Base-by-base conservation (phyloP, 2,888 invertebrate species). In the Achlya flavicornis region DNA sequence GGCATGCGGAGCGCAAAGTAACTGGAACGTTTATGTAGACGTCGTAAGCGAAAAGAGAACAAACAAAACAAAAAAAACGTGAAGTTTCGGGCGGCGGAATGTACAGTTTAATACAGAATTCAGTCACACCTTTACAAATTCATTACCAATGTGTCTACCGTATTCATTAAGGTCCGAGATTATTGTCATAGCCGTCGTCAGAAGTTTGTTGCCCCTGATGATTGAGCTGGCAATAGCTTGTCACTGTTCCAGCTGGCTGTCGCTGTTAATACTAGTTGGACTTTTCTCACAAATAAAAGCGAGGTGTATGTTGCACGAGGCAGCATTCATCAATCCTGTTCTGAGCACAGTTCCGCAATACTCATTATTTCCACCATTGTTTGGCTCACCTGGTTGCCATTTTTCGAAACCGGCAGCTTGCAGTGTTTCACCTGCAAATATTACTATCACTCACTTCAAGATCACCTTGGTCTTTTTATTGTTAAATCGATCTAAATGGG, bases 21-120 rank as follows among this genome's bases (percentile, higher is more conserved):
- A 86, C 82, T 74, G 77, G 69, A 78, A 84, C 79, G 81, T 83
- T 80, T 67, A 74, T 41, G 71, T 76, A 83, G 82, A 89, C 86
- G 83, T 84, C 70, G 81, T 77, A 90, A 91, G 91, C 92, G 89
- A 91, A 89, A 90, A 90, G 90, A 88, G 89, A 91, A 90, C 87
- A 87, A 90, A 91, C 89, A 90, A 89, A 91, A 92, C 87, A 89
- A 90, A 83, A 90, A 92, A 91, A 91, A 91, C 88, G 75, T 82
- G 90, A 91, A 91, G 89, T 90, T 84, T 75, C 80, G 81, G 83
- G 77, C 77, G 80, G 80, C 78, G 67, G 72, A 79, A n/a, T 26
- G 26, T 26, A 26, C 26, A 26, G 26, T 26, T 26, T 26, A 26
- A 26, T 26, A 26, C 2, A 26, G 26, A 1, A 26, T 26, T 26